A percentile compares a stretch with the other conserved stretches of the same genome.
phyloP scores from a whole-genome alignment of 2,113 vertebrate species.

The Nycticryphes semicollaris region DNA sequence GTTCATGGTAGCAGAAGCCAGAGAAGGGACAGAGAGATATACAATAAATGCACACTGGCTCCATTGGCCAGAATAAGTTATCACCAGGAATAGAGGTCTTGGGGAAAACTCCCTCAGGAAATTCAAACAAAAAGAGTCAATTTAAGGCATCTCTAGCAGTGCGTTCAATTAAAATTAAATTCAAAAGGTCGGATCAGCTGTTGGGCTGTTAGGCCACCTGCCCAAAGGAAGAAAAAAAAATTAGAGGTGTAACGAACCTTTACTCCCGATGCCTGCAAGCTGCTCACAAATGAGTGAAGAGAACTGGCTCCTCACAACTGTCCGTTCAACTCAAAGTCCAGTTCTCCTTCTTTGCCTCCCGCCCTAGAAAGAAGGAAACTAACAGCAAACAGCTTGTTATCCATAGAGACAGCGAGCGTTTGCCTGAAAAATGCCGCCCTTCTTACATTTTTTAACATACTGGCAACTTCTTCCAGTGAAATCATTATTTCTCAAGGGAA shows the following conservation, averaged over 20 bases:
- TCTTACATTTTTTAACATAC: constrained; percentile 36
- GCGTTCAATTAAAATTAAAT: constrained; percentile 78
- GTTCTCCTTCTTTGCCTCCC: neutral
- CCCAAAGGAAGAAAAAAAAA: constrained; percentile 43
- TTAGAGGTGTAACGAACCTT: constrained; percentile 26
- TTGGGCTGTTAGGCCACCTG: constrained; percentile 51
- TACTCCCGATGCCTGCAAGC: neutral
- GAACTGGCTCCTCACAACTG: neutral
- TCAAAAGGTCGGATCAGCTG: constrained; percentile 65
- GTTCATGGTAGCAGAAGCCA: constrained; percentile 41
- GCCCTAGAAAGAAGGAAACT: neutral
- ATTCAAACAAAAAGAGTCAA: constrained; percentile 71
- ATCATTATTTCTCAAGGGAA: neutral
- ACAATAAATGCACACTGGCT: constrained; percentile 67
- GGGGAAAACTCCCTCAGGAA: constrained; percentile 72
- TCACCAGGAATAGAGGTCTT: constrained; percentile 72
- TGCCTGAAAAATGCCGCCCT: constrained; percentile 14
- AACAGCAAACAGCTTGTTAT: constrained; percentile 4
- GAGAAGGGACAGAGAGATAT: constrained; percentile 23
- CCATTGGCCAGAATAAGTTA: constrained; percentile 78
- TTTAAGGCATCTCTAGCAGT: constrained; percentile 67
- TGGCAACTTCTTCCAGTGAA: constrained; percentile 5
- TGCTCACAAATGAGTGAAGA: neutral
- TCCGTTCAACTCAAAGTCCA: neutral
- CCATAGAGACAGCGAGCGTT: neutral